Evolutionary conservation across 2,113 vertebrate species (phyloP).

Genomic region (Psephotus haematonotus): DNA sequence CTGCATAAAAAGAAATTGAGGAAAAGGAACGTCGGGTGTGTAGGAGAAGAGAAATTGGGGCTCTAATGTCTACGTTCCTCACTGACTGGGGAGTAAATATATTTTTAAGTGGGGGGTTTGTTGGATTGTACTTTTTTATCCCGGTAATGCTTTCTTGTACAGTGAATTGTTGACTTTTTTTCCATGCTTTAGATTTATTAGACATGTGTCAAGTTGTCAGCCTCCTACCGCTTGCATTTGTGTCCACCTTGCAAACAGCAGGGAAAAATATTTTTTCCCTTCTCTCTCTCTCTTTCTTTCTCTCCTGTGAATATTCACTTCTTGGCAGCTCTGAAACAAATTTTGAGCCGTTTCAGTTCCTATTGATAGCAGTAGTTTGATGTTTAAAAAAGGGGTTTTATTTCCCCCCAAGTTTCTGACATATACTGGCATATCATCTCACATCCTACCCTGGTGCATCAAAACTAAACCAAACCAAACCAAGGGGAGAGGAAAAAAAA

Average conservation of each 20-base stretch:
- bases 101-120: conserved; percentile 69
- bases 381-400: conserved; percentile 76
- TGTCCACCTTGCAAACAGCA: conserved; percentile 83
- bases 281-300: conserved; percentile 55
- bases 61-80: conserved; percentile 43
- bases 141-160: conserved; percentile 65
- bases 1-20: neutral
- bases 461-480: conserved; percentile 68
- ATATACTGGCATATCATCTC: conserved; percentile 77
- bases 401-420: conserved; percentile 79
- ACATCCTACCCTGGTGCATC: conserved; percentile 71
- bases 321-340: conserved; percentile 83
- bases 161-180: conserved; percentile 74
- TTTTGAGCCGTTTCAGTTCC: conserved; percentile 81
- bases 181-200: conserved; percentile 77
- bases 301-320: conserved; percentile 72
- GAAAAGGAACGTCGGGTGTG: neutral
- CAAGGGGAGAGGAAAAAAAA: neutral
- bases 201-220: conserved; percentile 81
- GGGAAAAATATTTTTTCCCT: conserved; percentile 74
- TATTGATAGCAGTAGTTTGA: conserved; percentile 81
- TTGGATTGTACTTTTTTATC: conserved; percentile 63
- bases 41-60: conserved; percentile 25
- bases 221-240: conserved; percentile 77
- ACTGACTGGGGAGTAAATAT: conserved; percentile 68